Evolutionary conservation across 2,888 invertebrate genomes (phyloP), one percentile per base, ranked within the genome.

Genomic region (Drosophila cognata): DNA sequence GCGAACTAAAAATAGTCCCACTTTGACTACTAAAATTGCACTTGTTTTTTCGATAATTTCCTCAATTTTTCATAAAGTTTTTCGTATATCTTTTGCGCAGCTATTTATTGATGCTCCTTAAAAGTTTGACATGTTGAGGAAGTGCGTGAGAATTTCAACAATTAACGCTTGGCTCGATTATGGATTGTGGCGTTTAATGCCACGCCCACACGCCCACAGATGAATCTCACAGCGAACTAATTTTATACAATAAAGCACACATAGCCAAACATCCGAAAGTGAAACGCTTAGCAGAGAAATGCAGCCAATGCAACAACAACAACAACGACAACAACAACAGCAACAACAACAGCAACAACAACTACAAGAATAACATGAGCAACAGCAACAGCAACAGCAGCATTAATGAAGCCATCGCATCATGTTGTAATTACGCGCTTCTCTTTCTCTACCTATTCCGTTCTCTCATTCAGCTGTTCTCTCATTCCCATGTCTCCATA

Each of bases 391-490:
- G 33, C 29, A 51, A n/a, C 28, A 29, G 29, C 43, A 25, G 56
- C 70, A 52, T 74, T 89, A 87, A 84, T 87, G 89, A 84, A 89
- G 89, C 75, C 78, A 86, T 89, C 84, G 68, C 72, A 73, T 61
- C 77, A 68, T 73, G 28, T 5, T n/a, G 72, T 82, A 75, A 85
- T 89, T 77, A 81, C 58, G 70, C 63, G 68, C 46, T 71, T 68
- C 58, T 66, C 56, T 29, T 13, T 50, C 59, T 25, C 46, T 25
- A 2, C 16, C 2, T 16, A 4, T 8, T 7, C 46, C 16, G 16
- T 18, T 18, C 16, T 36, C 16, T 16, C 5, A 35, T 21, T 21
- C 53, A 21, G 21, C 18, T 35, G 16, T 58, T 25, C 25, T 38
- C 41, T 25, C 43, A 4, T 25, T 36, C 53, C 64, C 36, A 16